Evolutionary conservation across 2,888 invertebrate species (phyloP).

Genomic region (Trissolcus brochymenae): DNA sequence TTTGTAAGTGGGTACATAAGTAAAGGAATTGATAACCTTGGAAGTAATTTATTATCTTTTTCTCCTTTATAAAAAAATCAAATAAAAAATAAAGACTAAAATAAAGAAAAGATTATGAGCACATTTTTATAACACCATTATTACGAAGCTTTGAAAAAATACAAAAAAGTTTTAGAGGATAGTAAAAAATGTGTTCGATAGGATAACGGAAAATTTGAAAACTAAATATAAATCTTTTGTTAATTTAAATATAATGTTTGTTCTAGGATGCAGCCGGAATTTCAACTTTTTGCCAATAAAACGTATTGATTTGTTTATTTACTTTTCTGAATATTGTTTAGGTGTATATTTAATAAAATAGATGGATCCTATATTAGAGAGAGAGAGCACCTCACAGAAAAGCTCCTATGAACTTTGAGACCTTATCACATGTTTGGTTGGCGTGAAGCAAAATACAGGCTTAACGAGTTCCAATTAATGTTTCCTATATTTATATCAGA

Average conservation of each 20-base stretch:
- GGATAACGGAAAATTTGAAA: too few relatives aligned
- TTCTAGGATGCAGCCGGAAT: conserved; percentile 14
- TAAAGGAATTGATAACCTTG: too few relatives aligned
- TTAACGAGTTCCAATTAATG: conserved; percentile 30
- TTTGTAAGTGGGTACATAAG: too few relatives aligned
- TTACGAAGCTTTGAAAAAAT: too few relatives aligned
- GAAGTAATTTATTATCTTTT: too few relatives aligned
- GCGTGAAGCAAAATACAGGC: conserved; percentile 32
- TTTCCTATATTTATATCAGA: conserved; percentile 32
- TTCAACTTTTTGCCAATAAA: conserved; percentile 21
- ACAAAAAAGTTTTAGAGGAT: too few relatives aligned
- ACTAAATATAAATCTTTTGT: too few relatives aligned
- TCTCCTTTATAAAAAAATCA: too few relatives aligned
- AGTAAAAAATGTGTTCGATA: too few relatives aligned
- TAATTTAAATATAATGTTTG: conserved; percentile 21
- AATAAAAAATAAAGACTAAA: too few relatives aligned
- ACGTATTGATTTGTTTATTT: conserved; percentile 41
- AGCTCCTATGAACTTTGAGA: conserved; percentile 38
- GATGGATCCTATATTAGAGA: conserved; percentile 36
- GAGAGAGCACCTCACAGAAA: conserved; percentile 46
- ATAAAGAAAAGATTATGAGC: too few relatives aligned
- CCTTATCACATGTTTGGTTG: conserved; percentile 31
- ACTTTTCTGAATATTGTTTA: conserved; percentile 32
- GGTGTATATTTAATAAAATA: conserved; percentile 35
- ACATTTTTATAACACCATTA: too few relatives aligned